Conservation (phyloP, 2,113 vertebrate species). For the Emydocephalus ijimae region DNA sequence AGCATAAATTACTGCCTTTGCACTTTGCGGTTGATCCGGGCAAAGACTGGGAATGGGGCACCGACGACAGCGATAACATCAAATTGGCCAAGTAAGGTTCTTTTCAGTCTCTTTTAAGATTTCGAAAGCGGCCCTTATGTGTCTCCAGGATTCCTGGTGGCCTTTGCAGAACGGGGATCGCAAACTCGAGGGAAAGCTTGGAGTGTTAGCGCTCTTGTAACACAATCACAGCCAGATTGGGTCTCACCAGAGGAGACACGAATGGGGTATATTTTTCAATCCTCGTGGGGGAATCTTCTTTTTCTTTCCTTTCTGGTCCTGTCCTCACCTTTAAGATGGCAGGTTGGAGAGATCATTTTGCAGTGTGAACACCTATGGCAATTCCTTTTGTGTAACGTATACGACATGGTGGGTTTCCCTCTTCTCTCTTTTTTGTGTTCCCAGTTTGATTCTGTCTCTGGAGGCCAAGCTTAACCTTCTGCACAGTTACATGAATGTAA, state of each 20-base stretch:
- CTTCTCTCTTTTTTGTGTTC: conserved; percentile 39
- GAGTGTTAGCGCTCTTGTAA: background rate
- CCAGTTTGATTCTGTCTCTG: conserved; percentile 94
- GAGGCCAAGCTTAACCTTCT: conserved; percentile 97
- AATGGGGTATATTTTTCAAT: background rate
- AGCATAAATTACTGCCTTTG: conserved; percentile 96
- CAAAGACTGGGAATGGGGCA: conserved; percentile 96
- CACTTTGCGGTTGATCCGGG: conserved; percentile 98
- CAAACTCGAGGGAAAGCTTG: background rate
- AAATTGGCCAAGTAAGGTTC: conserved; percentile 90
- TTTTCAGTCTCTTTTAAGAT: background rate
- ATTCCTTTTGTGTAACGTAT: conserved; percentile 23
- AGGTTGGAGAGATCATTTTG: background rate
- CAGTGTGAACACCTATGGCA: background rate
- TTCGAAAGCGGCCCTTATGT: background rate
- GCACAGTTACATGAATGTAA: conserved; percentile 99
- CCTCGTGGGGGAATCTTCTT: background rate
- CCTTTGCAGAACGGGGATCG: background rate
- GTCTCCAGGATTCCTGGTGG: background rate
- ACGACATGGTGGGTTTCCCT: background rate
- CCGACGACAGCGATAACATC: conserved; percentile 91
- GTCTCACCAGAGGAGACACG: background rate
- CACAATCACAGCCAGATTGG: background rate
- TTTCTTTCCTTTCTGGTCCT: background rate
- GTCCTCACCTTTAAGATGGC: background rate